Conservation (phyloP, 30 jellyfish, hydroid and myxozoan species). For the Mastigias papua region DNA sequence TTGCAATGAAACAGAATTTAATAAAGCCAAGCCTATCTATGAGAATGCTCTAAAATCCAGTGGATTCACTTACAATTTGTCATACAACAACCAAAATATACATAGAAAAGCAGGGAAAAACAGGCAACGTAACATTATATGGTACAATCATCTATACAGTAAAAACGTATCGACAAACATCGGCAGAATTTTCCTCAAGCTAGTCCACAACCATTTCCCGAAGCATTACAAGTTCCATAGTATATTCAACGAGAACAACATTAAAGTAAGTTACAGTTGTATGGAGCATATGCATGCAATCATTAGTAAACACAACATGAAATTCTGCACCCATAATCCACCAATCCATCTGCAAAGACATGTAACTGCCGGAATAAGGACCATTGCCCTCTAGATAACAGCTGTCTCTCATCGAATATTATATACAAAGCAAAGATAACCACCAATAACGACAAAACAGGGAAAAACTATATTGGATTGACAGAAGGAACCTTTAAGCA, state of each 20-base stretch:
- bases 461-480: slow-evolving; percentile 1
- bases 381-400: slow-evolving; percentile 53
- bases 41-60: slow-evolving; percentile 63
- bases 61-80: slow-evolving; percentile 26
- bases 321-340: slow-evolving; percentile 8
- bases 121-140: slow-evolving; percentile 52
- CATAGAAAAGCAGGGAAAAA: slow-evolving; percentile 1
- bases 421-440: slow-evolving; percentile 1
- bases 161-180: not conserved
- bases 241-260: slow-evolving; percentile 63
- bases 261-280: slow-evolving; percentile 76
- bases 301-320: slow-evolving; percentile 57
- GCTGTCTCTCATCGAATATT: not conserved
- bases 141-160: slow-evolving; percentile 54
- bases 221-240: slow-evolving; percentile 37
- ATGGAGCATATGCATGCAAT: slow-evolving; percentile 22
- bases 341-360: not conserved
- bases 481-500: not conserved
- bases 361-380: slow-evolving; percentile 73
- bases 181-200: slow-evolving; percentile 57
- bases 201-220: slow-evolving; percentile 75
- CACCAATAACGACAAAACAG: not conserved
- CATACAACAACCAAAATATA: slow-evolving; percentile 33
- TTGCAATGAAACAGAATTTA: slow-evolving; percentile 65
- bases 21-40: slow-evolving; percentile 73